Evolutionary conservation across 2,888 invertebrate species (phyloP).

Genomic region (Rhagonycha lutea): DNA sequence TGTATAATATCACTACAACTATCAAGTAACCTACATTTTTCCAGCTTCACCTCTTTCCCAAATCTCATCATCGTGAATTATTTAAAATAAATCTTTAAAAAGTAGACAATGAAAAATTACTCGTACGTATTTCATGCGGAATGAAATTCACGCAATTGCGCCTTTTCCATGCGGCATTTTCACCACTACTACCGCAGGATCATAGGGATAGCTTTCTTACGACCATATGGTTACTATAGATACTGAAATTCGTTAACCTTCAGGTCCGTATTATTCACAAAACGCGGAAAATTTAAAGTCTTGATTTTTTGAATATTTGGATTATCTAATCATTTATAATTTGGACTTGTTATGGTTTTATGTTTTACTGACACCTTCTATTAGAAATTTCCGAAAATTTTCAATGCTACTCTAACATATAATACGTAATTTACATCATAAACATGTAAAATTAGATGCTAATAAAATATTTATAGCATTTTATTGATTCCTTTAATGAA

Average conservation of each 20-base stretch:
- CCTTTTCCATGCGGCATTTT: conserved; percentile 21
- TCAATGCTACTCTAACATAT: not conserved
- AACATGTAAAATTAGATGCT: not conserved
- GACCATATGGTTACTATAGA: conserved; percentile 38
- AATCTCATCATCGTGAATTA: conserved; percentile 38
- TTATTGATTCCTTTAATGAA: not conserved
- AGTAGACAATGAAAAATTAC: not conserved
- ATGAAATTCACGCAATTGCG: conserved; percentile 24
- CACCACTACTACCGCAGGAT: conserved; percentile 27
- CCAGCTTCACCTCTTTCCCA: conserved; percentile 41
- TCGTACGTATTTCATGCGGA: not conserved
- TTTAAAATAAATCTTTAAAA: not conserved
- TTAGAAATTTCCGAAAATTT: too few relatives aligned
- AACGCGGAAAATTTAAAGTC: not conserved
- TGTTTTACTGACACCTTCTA: too few relatives aligned
- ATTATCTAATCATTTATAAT: too few relatives aligned
- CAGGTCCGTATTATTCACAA: not conserved
- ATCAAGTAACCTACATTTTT: conserved; percentile 42
- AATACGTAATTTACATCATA: not conserved
- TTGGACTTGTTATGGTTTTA: too few relatives aligned
- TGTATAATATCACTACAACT: conserved; percentile 43
- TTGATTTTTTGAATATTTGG: not conserved
- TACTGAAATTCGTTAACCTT: conserved; percentile 19
- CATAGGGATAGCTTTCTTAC: conserved; percentile 32
- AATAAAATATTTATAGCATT: not conserved